Evolutionary conservation across 2,888 invertebrate genomes (phyloP).

Genomic region (Taphrorychus bicolor): DNA sequence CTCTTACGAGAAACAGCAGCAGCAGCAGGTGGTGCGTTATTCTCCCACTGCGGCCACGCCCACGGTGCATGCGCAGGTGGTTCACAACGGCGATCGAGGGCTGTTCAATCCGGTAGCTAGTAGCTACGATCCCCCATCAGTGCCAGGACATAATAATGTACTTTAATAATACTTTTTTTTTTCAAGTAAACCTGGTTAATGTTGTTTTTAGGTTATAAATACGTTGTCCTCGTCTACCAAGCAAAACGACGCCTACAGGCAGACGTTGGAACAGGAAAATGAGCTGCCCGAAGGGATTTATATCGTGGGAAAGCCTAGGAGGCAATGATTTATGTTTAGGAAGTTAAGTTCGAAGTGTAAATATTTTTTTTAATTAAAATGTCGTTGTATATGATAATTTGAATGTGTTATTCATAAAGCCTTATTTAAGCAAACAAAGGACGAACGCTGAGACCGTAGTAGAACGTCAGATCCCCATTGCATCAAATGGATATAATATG

Average conservation of each 20-base stretch:
- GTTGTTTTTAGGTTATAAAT: conserved; percentile 19
- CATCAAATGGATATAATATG: too few relatives aligned
- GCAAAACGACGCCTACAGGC: conserved; percentile 15
- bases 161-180: conserved; percentile 1
- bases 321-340: background rate
- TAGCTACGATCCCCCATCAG: background rate
- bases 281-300: conserved; percentile 38
- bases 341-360: background rate
- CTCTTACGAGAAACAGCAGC: too few relatives aligned
- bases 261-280: conserved; percentile 33
- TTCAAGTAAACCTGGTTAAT: background rate
- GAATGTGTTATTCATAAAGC: background rate
- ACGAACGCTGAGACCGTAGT: too few relatives aligned
- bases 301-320: conserved; percentile 31
- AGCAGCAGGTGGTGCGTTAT: conserved; percentile 10
- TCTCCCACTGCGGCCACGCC: conserved; percentile 27
- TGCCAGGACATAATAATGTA: conserved; percentile 25
- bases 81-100: conserved; percentile 37
- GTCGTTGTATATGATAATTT: background rate
- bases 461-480: too few relatives aligned
- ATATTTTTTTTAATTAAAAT: background rate
- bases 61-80: conserved; percentile 17
- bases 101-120: conserved; percentile 13
- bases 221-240: conserved; percentile 11
- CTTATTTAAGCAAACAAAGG: too few relatives aligned